Conservation (phyloP, 2,888 invertebrate species). For the Laothoe populi region DNA sequence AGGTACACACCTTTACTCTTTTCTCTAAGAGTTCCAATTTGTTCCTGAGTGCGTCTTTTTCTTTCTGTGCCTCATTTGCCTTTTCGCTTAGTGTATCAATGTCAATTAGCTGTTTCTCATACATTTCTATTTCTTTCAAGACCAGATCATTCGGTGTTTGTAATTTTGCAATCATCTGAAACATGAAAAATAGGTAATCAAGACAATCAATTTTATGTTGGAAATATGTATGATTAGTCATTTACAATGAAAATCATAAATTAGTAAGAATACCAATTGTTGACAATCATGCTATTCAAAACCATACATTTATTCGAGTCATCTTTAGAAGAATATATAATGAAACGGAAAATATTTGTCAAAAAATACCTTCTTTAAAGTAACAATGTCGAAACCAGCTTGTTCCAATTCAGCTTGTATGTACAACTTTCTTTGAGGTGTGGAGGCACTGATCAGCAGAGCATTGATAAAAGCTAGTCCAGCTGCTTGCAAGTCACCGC, state of each 20-base stretch:
- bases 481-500: conserved; percentile 90
- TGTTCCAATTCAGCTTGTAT: conserved; percentile 94
- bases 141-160: conserved; percentile 87
- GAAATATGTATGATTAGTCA: too few relatives aligned
- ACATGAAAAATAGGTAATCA: conserved; percentile 32
- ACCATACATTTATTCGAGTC: too few relatives aligned
- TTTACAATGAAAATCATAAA: too few relatives aligned
- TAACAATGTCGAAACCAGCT: conserved; percentile 89
- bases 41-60: conserved; percentile 86
- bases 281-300: too few relatives aligned
- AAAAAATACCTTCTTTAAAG: conserved; percentile 84
- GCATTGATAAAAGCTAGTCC: conserved; percentile 94
- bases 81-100: conserved; percentile 90
- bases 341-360: not conserved
- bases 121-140: conserved; percentile 89
- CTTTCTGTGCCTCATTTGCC: conserved; percentile 88
- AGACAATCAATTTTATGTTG: not conserved
- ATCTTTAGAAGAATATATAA: too few relatives aligned
- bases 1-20: conserved; percentile 86
- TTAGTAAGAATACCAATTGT: too few relatives aligned
- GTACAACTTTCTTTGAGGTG: conserved; percentile 91
- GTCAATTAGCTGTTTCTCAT: conserved; percentile 91
- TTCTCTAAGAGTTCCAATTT: conserved; percentile 89
- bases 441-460: conserved; percentile 90
- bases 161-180: conserved; percentile 87